Evolutionary conservation across 1,140 invertebrate genomes (phyloP).

Genomic region (Drosophila pseudoananassae): DNA sequence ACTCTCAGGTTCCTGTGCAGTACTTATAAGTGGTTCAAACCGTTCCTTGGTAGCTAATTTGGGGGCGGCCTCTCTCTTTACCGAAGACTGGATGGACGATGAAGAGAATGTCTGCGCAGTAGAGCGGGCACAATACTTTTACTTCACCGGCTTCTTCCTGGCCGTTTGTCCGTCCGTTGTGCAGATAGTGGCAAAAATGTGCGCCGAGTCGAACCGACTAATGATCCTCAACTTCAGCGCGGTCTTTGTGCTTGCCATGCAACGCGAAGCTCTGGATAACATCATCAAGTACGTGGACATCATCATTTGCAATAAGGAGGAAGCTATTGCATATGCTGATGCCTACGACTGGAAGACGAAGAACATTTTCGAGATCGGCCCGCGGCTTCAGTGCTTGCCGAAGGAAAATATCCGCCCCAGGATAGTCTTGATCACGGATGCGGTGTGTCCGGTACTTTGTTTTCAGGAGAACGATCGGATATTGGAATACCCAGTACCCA

Average conservation of each 20-base stretch:
- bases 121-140: slow-evolving; percentile 42
- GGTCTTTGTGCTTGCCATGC: slow-evolving; percentile 54
- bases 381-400: slow-evolving; percentile 33
- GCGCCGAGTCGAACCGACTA: slow-evolving; percentile 21
- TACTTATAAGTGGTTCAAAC: slow-evolving; percentile 86
- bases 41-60: slow-evolving; percentile 65
- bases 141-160: slow-evolving; percentile 65
- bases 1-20: slow-evolving; percentile 91
- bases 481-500: slow-evolving; percentile 85
- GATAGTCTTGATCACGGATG: slow-evolving; percentile 48
- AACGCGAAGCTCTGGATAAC: slow-evolving; percentile 20
- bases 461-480: slow-evolving; percentile 57
- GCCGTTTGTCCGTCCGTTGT: slow-evolving; percentile 46
- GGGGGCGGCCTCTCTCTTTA: slow-evolving; percentile 56
- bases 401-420: slow-evolving; percentile 42
- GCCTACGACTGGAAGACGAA: slow-evolving; percentile 44
- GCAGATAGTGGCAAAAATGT: slow-evolving; percentile 10
- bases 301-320: slow-evolving; percentile 61
- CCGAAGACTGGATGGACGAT: slow-evolving; percentile 42
- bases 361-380: slow-evolving; percentile 59
- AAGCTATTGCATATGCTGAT: slow-evolving; percentile 42
- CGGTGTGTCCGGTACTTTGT: slow-evolving; percentile 48
- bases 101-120: slow-evolving; percentile 52
- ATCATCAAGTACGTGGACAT: slow-evolving; percentile 51
- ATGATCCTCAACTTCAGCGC: slow-evolving; percentile 65